Base-by-base conservation (phyloP, 2,888 invertebrate species). In the Drosophila prostipennis region DNA sequence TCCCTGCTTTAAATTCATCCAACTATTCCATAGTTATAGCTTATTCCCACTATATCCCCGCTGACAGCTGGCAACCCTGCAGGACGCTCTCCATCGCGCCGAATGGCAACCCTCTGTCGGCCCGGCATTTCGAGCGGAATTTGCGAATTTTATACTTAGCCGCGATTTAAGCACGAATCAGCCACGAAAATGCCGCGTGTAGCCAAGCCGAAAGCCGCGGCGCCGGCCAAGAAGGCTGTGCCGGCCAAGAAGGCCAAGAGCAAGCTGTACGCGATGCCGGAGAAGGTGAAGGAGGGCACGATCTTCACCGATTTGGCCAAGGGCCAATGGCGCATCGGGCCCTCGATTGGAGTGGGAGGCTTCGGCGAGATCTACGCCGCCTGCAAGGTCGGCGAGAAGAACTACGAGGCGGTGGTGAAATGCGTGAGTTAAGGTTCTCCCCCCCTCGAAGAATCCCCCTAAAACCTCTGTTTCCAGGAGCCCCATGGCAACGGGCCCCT, bases 321-420 rank as follows among this genome's bases (percentile, higher is more conserved):
- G 90, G 95, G 95, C 74, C 93, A 95, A 90, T 99, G 98, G 98
- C 94, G 94, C 76, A 93, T 98, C 64, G 98, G 98, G 0, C 94
- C 95, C 13, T 96, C 98, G 0, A 97, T 98, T 69, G 98, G 98
- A 0, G 93, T 95, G 61, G 98, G 98, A 0, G 98, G 98, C 11
- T 98, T 98, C 91, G 98, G 98, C 1, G 96, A 97, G 91, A 98
- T 98, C 82, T 98, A 98, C 91, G 94, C 96, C 0, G 97, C 97
- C 43, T 95, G 95, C 91, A 94, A 93, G 59, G 92, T 92, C 23
- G 94, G 93, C 8, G 93, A 93, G 36, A 93, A 93, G 0, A 91
- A 92, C 60, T 96, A 94, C 91, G 94, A 95, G 6, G 95, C 93
- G 88, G 96, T 96, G 14, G 93, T 96, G 2, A 96, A 97, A 94